These are phyloP conservation scores for Erynnis tages DNA, from an alignment of 2,888 invertebrate species.

Conservation along the genomic window DNA sequence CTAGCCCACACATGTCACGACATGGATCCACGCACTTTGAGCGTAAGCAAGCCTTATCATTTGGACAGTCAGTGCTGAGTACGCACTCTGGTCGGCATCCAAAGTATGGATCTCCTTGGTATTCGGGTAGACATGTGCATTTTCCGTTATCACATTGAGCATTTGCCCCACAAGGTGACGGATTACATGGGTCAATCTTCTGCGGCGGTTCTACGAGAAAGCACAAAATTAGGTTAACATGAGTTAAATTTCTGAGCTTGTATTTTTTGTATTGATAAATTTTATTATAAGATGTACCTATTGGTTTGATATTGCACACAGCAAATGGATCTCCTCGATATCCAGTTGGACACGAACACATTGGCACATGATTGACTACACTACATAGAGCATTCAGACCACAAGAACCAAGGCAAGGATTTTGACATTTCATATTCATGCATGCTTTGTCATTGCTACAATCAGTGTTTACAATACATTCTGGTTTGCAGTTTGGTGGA, in stretches of 20 bases:
- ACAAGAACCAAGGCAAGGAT: conserved; percentile 90
- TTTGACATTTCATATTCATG: conserved; percentile 87
- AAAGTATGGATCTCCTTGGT: conserved; percentile 89
- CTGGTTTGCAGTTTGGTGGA: conserved; percentile 88
- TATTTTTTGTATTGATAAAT: too few relatives aligned
- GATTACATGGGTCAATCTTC: conserved; percentile 84
- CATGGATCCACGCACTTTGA: conserved; percentile 93
- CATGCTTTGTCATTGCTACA: conserved; percentile 88
- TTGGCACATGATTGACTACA: conserved; percentile 88
- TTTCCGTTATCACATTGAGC: conserved; percentile 86
- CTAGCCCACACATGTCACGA: conserved; percentile 89
- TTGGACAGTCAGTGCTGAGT: conserved; percentile 88
- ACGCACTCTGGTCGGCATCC: conserved; percentile 92
- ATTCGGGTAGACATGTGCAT: conserved; percentile 88
- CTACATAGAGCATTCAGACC: conserved; percentile 87
- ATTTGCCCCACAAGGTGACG: conserved; percentile 90
- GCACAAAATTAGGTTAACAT: conserved; percentile 2
- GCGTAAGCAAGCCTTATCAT: conserved; percentile 88
- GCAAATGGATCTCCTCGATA: conserved; percentile 89
- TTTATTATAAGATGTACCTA: too few relatives aligned
- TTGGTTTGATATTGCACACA: conserved; percentile 81
- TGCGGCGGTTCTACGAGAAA: conserved; percentile 51
- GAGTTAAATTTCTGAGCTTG: too few relatives aligned
- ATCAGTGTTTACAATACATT: conserved; percentile 87
- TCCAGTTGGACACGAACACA: conserved; percentile 84